Evolutionary conservation across 2,113 vertebrate species (phyloP).

Genomic region (Alectura lathami): DNA sequence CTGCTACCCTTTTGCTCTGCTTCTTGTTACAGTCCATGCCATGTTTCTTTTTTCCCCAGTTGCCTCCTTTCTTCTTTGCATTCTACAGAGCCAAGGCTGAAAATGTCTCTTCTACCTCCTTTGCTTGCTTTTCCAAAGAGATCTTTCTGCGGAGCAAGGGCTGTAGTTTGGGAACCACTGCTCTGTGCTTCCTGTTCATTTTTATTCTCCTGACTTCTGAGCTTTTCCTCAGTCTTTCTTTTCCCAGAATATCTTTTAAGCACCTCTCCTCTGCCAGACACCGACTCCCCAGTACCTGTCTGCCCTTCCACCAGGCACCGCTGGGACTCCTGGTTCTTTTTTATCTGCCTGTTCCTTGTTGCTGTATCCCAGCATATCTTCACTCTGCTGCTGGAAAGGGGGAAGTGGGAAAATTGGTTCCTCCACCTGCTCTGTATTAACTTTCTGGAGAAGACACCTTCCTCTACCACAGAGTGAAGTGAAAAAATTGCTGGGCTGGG

Average conservation of each 20-base stretch:
- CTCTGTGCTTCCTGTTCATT: background rate
- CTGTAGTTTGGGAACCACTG: conserved; percentile 21
- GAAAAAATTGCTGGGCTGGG: background rate
- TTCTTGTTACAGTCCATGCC: background rate
- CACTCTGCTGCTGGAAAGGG: background rate
- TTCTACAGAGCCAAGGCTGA: conserved; percentile 10
- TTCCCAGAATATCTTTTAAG: conserved; percentile 59
- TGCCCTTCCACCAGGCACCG: background rate
- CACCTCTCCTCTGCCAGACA: conserved; percentile 12
- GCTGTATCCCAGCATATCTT: background rate
- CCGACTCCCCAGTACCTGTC: conserved; percentile 21
- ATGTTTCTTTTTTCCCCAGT: background rate
- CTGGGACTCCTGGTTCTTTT: conserved; percentile 26
- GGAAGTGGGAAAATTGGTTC: conserved; percentile 43
- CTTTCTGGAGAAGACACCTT: conserved; percentile 5
- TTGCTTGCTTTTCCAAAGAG: conserved; percentile 33
- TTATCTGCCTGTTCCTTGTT: conserved; percentile 17
- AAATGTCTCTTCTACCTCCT: conserved; percentile 25
- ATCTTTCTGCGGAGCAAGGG: conserved; percentile 19
- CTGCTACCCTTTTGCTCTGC: conserved; percentile 24
- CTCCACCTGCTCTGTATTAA: background rate
- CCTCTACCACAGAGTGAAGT: background rate
- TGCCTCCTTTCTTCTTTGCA: conserved; percentile 12
- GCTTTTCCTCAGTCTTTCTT: conserved; percentile 29
- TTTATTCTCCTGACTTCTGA: conserved; percentile 45